Percentiles rank a stretch among this genome's conserved stretches.
Conservation (phyloP, 2,113 vertebrate species). For the Chaetodon trifascialis region DNA sequence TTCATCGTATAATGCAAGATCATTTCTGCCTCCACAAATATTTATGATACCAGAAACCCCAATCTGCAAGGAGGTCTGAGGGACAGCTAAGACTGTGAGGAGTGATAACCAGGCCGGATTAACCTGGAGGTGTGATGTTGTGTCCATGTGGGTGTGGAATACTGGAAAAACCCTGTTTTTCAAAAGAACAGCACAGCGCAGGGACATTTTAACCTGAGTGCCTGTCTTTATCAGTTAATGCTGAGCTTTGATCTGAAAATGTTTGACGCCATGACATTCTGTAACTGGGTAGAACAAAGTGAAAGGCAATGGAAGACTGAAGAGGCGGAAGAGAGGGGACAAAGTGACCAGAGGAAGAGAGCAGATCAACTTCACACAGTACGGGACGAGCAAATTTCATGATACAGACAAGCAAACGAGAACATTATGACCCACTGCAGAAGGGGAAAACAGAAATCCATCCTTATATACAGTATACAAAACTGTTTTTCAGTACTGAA, state of each 20-base stretch:
- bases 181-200: not conserved
- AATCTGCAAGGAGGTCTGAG: not conserved
- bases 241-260: not conserved
- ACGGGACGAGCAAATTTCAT: not conserved
- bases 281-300: not conserved
- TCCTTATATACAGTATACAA: no score
- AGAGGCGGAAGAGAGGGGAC: not conserved
- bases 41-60: not conserved
- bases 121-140: slow-evolving; percentile 12
- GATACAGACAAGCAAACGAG: not conserved
- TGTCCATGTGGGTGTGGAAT: slow-evolving; percentile 9
- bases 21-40: not conserved
- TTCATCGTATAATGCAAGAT: not conserved
- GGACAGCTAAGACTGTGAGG: not conserved
- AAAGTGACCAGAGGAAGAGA: not conserved
- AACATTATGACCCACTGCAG: not conserved
- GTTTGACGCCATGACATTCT: slow-evolving; percentile 1
- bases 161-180: not conserved
- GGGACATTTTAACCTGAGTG: slow-evolving; percentile 23
- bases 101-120: not conserved
- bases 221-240: not conserved
- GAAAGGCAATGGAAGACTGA: not conserved
- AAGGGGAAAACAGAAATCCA: not conserved
- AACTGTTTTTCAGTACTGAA: not conserved
- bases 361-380: not conserved